These are phyloP conservation scores for Narcine bancroftii DNA, from an alignment of 2,113 vertebrate genomes.

Conservation along the genomic window DNA sequence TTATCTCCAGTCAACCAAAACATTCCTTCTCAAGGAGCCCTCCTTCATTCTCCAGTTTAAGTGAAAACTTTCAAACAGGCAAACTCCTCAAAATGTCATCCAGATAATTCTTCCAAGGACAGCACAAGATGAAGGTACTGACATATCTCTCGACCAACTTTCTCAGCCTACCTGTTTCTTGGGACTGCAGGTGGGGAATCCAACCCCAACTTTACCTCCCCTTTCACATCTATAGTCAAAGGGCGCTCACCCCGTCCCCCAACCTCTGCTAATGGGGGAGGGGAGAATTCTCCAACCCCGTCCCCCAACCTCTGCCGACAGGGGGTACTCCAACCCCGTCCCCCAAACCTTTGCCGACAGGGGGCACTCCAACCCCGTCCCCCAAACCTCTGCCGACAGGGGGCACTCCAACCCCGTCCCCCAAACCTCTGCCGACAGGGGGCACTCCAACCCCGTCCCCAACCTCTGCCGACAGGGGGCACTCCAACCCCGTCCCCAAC, in stretches of 20 bases:
- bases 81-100: not conserved
- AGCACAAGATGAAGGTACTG: not conserved
- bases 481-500: not conserved
- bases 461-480: not conserved
- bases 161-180: too few species aligned
- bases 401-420: not conserved
- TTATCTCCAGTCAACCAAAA: not conserved
- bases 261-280: too few species aligned
- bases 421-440: not conserved
- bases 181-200: too few species aligned
- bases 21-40: not conserved
- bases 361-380: not conserved
- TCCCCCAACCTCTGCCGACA: not conserved
- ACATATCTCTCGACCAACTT: too few species aligned
- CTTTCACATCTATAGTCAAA: too few species aligned
- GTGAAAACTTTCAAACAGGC: too few species aligned
- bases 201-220: too few species aligned
- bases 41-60: not conserved
- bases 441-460: not conserved
- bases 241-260: too few species aligned
- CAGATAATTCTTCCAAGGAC: too few species aligned
- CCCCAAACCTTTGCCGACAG: not conserved
- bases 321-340: too few species aligned
- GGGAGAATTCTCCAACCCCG: too few species aligned
- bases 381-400: not conserved